These are phyloP conservation scores for Melipona bicolor DNA, from an alignment of 2,888 invertebrate species.

Conservation along the genomic window DNA sequence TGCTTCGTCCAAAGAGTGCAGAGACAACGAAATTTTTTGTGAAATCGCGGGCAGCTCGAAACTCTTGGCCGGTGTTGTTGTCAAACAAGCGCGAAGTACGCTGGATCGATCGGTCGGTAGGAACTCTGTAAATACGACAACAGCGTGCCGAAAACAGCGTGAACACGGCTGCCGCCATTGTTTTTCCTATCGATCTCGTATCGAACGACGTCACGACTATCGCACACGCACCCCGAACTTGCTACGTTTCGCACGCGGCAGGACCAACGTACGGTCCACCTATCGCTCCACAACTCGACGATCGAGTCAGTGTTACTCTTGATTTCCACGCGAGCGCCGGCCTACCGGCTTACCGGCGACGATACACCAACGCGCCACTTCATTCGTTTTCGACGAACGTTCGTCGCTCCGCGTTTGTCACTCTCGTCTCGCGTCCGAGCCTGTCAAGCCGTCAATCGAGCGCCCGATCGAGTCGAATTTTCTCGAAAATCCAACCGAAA, in stretches of 20 bases:
- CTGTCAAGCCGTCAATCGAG: neutral
- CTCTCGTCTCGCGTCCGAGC: neutral
- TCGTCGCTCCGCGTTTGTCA: neutral
- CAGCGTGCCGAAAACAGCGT: neutral
- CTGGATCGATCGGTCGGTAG: neutral
- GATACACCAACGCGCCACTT: constrained; percentile 36
- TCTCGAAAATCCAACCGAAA: neutral
- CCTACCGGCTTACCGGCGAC: constrained; percentile 53
- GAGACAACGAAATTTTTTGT: neutral
- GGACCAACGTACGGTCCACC: constrained; percentile 62
- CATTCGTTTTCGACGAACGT: constrained; percentile 41
- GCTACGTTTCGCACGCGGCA: constrained; percentile 58
- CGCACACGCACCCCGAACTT: constrained; percentile 58
- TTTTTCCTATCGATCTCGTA: constrained; percentile 1
- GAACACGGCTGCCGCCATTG: constrained; percentile 3
- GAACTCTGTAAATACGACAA: neutral
- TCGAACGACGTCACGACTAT: neutral
- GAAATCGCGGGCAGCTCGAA: neutral
- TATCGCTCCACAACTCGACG: constrained; percentile 60
- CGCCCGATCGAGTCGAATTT: constrained; percentile 6
- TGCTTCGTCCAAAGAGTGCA: constrained; percentile 20
- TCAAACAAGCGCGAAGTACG: neutral
- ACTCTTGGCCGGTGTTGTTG: neutral
- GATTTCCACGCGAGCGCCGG: constrained; percentile 74
- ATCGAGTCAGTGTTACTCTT: constrained; percentile 74